Percentiles rank a stretch among this genome's conserved stretches.
phyloP scores from a whole-genome alignment of 2,797 vertebrate genomes.

The Sylvia borin region DNA sequence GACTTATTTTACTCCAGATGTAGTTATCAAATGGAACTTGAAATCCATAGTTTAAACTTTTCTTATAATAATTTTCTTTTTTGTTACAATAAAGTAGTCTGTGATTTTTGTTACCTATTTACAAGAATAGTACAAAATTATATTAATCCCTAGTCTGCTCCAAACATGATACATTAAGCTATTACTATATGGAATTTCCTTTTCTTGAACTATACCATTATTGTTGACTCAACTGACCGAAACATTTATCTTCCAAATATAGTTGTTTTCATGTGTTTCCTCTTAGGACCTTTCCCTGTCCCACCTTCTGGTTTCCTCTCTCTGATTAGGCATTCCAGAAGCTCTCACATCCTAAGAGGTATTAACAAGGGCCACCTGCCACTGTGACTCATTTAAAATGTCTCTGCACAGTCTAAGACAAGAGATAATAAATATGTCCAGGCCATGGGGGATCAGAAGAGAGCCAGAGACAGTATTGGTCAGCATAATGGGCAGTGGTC shows the following conservation, averaged over 20 bases:
- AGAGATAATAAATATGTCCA: slow-evolving; percentile 54
- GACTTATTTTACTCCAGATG: neutral
- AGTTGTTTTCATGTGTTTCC: slow-evolving; percentile 11
- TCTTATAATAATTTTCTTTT: neutral
- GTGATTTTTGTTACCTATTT: neutral
- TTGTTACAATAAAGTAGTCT: neutral
- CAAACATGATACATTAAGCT: neutral
- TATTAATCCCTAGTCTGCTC: neutral
- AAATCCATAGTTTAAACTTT: neutral
- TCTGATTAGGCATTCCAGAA: neutral
- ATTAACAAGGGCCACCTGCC: slow-evolving; percentile 55
- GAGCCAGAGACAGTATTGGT: slow-evolving; percentile 2
- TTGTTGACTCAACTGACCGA: neutral
- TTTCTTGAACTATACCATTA: neutral
- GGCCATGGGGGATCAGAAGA: slow-evolving; percentile 6
- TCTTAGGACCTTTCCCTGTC: slow-evolving; percentile 7
- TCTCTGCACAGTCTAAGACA: neutral
- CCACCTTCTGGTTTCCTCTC: neutral
- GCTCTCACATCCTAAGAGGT: neutral
- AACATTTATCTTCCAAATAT: neutral
- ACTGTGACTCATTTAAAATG: slow-evolving; percentile 44
- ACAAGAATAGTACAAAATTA: neutral
- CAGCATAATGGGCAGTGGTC: slow-evolving; percentile 49
- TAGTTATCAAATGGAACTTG: neutral
- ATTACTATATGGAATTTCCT: neutral